phyloP scores from a whole-genome alignment of 2,888 invertebrate genomes.

The Eurois occulta region DNA sequence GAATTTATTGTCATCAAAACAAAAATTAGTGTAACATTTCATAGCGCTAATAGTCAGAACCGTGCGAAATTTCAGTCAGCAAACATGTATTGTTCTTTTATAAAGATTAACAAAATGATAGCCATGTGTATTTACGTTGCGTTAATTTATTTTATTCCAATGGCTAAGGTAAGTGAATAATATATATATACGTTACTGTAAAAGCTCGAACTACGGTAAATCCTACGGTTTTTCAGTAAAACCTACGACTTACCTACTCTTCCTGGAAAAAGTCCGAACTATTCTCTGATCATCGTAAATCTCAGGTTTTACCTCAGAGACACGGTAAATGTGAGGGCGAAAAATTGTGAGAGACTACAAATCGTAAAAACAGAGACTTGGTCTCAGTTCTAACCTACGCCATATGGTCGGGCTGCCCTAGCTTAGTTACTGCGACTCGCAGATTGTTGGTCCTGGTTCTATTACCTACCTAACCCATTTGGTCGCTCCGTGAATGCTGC shows the following conservation, averaged over 20 bases:
- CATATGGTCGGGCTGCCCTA: no score
- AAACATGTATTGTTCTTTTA: constrained; percentile 33
- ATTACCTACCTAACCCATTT: no score
- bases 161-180: constrained; percentile 46
- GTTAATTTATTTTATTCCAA: constrained; percentile 45
- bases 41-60: constrained; percentile 31
- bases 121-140: constrained; percentile 28
- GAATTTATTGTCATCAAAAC: constrained; percentile 59
- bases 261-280: background rate
- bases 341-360: background rate
- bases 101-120: constrained; percentile 39
- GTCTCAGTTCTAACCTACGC: no score
- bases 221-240: background rate
- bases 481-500: no score
- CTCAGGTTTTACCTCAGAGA: no score
- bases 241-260: background rate
- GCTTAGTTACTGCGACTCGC: no score
- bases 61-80: background rate
- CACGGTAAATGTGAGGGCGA: no score
- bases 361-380: background rate
- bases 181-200: background rate
- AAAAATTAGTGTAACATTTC: constrained; percentile 21
- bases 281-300: background rate
- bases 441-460: no score
- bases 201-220: background rate